Conservation (phyloP, 2,797 vertebrate species). For the Simalia tracyae region DNA sequence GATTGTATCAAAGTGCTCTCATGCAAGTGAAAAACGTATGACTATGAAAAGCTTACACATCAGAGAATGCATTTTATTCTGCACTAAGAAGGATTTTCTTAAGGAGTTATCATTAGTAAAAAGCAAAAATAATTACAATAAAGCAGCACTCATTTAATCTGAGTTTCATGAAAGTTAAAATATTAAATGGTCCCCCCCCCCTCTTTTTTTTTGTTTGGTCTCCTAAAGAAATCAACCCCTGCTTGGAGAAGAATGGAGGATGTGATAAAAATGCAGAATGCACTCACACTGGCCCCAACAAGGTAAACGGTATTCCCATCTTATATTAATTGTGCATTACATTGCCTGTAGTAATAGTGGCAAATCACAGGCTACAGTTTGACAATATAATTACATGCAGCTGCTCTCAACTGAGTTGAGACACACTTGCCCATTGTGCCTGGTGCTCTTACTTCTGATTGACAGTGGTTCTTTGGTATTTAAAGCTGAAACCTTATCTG, state of each 20-base stretch:
- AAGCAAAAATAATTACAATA: neutral
- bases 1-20: neutral
- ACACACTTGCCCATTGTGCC: neutral
- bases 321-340: neutral
- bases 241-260: slow-evolving; percentile 80
- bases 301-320: slow-evolving; percentile 73
- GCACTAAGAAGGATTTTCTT: neutral
- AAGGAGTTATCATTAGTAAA: neutral
- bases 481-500: neutral
- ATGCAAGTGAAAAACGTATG: neutral
- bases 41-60: neutral
- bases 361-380: neutral
- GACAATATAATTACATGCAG: neutral
- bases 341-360: neutral
- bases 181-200: neutral
- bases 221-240: slow-evolving; percentile 87
- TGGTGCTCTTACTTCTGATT: neutral
- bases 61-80: neutral
- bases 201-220: slow-evolving; percentile 47
- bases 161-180: slow-evolving; percentile 17
- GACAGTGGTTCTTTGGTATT: neutral
- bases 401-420: neutral
- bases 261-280: slow-evolving; percentile 87
- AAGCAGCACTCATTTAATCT: neutral
- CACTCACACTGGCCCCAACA: slow-evolving; percentile 87